Conservation (phyloP, 2,797 vertebrate species). For the Hyperoplus lanceolatus region DNA sequence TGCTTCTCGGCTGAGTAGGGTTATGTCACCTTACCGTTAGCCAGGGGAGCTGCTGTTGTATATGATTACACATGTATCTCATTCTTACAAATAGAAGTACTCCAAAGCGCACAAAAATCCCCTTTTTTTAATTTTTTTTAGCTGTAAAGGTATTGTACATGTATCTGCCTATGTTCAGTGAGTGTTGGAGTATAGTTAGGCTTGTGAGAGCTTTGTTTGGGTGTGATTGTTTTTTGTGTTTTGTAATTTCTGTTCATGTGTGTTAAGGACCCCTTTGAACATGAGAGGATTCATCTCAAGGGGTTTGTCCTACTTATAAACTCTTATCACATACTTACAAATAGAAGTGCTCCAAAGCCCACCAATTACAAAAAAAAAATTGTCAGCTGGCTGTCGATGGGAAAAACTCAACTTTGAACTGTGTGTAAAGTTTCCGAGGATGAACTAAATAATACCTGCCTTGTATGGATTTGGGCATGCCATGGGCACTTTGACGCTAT, state of each 20-base stretch:
- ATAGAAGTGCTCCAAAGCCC: too few relatives aligned
- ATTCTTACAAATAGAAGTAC: conserved; percentile 40
- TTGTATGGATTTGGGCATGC: neutral
- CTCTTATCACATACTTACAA: too few relatives aligned
- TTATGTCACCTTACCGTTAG: conserved; percentile 70
- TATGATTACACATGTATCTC: conserved; percentile 54
- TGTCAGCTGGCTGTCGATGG: neutral
- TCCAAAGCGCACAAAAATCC: too few relatives aligned
- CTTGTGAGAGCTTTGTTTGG: too few relatives aligned
- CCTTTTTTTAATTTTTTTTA: too few relatives aligned
- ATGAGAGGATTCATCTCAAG: too few relatives aligned
- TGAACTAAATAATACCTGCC: neutral
- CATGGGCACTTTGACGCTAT: neutral
- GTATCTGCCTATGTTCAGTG: neutral
- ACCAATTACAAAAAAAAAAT: too few relatives aligned
- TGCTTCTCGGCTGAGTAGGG: conserved; percentile 70
- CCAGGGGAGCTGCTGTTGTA: conserved; percentile 38
- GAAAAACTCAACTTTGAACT: conserved; percentile 16
- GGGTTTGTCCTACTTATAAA: too few relatives aligned
- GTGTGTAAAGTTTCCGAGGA: conserved; percentile 8
- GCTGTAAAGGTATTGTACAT: neutral
- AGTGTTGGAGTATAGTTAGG: too few relatives aligned
- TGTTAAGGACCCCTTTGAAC: too few relatives aligned
- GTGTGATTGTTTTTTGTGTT: too few relatives aligned
- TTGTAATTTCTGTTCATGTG: too few relatives aligned